These are phyloP conservation scores for Dorcus parallelipipedus DNA, from an alignment of 2,888 invertebrate genomes.

Conservation along the genomic window DNA sequence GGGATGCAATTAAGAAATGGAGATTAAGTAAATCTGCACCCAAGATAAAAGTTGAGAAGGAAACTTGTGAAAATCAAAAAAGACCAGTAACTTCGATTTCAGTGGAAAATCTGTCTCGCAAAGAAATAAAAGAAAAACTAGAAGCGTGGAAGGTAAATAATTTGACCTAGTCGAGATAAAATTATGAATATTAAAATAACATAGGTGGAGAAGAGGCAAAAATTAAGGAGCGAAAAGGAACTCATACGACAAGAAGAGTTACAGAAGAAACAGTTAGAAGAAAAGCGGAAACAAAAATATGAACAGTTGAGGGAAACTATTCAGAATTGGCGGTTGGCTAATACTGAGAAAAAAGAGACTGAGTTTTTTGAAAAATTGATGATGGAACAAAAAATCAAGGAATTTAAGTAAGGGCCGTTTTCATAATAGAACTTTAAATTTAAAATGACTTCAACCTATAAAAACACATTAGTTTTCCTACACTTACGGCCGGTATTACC, in stretches of 20 bases:
- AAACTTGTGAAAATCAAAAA: slow-evolving; percentile 4
- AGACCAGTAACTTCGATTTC: slow-evolving; percentile 7
- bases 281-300: slow-evolving; percentile 29
- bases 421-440: no score
- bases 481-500: no score
- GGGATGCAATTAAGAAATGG: slow-evolving; percentile 48
- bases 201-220: slow-evolving; percentile 14
- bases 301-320: slow-evolving; percentile 32
- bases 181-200: neutral
- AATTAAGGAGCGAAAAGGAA: slow-evolving; percentile 11
- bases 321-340: slow-evolving; percentile 30
- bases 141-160: slow-evolving; percentile 34
- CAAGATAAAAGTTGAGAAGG: slow-evolving; percentile 12
- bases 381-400: slow-evolving; percentile 17
- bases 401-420: slow-evolving; percentile 14
- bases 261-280: slow-evolving; percentile 38
- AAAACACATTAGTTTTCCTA: no score
- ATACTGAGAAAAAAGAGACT: slow-evolving; percentile 18
- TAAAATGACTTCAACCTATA: no score
- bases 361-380: slow-evolving; percentile 26
- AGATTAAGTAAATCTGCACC: slow-evolving; percentile 34
- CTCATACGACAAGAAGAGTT: slow-evolving; percentile 34
- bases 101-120: slow-evolving; percentile 8
- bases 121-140: slow-evolving; percentile 28
- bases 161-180: neutral